phyloP scores from a whole-genome alignment of 2,888 invertebrate species.

The Platycnemis pennipes region DNA sequence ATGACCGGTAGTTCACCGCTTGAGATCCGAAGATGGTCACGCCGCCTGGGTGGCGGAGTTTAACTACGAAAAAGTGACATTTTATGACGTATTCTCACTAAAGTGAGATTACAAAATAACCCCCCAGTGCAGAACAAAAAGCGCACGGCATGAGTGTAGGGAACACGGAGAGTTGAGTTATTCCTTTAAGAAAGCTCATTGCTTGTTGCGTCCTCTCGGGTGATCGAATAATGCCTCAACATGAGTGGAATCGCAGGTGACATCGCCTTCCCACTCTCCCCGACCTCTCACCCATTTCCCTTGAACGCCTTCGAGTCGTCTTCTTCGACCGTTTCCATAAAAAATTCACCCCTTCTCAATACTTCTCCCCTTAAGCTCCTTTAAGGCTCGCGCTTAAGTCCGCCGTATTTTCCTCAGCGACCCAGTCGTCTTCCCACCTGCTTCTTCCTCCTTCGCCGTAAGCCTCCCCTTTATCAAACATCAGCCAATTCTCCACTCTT shows the following conservation, averaged over 20 bases:
- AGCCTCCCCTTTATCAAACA: slow-evolving; percentile 24
- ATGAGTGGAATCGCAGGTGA: no score
- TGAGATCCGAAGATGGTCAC: no score
- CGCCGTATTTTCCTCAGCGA: background rate
- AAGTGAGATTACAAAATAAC: no score
- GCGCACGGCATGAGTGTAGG: no score
- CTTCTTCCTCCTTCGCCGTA: slow-evolving; percentile 11
- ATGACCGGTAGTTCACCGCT: no score
- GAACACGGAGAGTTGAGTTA: no score
- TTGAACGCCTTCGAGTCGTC: background rate
- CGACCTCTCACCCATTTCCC: background rate
- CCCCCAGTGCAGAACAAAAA: no score
- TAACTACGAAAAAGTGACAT: no score
- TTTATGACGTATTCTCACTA: no score
- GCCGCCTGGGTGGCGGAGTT: no score
- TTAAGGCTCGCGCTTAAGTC: background rate
- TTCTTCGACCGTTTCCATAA: slow-evolving; percentile 2
- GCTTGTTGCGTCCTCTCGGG: no score
- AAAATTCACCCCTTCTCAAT: background rate
- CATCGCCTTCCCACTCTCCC: background rate
- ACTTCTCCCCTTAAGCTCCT: slow-evolving; percentile 2
- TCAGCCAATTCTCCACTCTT: slow-evolving; percentile 32
- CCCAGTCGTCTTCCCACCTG: background rate
- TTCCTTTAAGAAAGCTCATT: no score
- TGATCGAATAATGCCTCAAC: background rate